A percentile compares a stretch with the other conserved stretches of the same genome.
These are phyloP conservation scores for Peromyscus californicus DNA, from an alignment of 2,113 vertebrate genomes.

Conservation along the genomic window DNA sequence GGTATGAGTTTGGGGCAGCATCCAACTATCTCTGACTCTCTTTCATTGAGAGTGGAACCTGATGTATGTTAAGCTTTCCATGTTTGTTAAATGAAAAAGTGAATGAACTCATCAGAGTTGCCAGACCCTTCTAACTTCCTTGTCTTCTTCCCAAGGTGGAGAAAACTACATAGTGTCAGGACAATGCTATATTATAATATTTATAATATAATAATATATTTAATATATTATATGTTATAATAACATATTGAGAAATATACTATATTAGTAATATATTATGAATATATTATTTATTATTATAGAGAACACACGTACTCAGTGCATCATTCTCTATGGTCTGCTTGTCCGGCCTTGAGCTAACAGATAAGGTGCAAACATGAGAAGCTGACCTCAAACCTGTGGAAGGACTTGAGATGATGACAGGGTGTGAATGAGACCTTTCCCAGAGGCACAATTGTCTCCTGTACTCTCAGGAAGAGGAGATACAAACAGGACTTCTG, in stretches of 20 bases:
- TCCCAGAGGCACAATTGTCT: neutral
- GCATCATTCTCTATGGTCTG: neutral
- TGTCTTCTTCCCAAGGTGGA: neutral
- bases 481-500: constrained; percentile 19
- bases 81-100: constrained; percentile 1
- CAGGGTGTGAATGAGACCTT: neutral
- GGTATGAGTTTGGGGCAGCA: neutral
- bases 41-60: neutral
- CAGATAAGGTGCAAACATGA: no score
- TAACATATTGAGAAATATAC: no score
- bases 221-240: no score
- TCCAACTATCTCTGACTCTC: neutral
- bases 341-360: neutral
- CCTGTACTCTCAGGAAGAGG: neutral
- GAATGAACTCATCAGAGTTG: neutral
- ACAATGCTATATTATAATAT: no score
- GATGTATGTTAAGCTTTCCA: neutral
- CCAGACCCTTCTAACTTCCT: neutral
- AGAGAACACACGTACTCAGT: neutral
- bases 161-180: neutral
- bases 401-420: neutral
- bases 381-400: neutral
- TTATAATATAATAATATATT: no score
- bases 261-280: no score
- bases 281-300: neutral